These are phyloP conservation scores for Spizaetus ornatus DNA, from an alignment of 2,113 vertebrate species.

Conservation along the genomic window DNA sequence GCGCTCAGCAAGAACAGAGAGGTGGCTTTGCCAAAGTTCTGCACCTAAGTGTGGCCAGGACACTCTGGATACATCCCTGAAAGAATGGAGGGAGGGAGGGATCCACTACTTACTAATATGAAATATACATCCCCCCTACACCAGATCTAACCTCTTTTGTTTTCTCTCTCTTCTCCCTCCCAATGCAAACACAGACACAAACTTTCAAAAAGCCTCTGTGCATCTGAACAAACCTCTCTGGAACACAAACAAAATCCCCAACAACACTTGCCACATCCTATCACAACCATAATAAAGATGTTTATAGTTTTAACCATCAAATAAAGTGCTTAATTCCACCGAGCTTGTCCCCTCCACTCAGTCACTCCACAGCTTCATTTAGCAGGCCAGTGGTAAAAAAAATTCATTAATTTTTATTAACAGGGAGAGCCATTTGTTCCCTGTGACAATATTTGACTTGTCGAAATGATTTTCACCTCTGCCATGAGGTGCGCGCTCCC, in stretches of 20 bases:
- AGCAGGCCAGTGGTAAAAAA: constrained; percentile 76
- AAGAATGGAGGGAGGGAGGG: background rate
- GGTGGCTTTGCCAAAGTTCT: background rate
- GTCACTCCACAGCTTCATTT: constrained; percentile 76
- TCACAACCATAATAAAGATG: constrained; percentile 52
- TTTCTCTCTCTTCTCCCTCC: background rate
- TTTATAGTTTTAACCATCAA: constrained; percentile 63
- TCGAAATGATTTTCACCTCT: constrained; percentile 99
- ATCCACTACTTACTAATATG: background rate
- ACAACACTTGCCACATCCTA: background rate
- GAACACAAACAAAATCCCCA: background rate
- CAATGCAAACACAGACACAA: background rate
- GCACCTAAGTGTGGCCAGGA: background rate
- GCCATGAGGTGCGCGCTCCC: constrained; percentile 86
- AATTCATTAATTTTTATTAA: constrained; percentile 96
- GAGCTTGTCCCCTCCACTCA: constrained; percentile 37
- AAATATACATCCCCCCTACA: background rate
- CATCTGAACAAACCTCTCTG: background rate
- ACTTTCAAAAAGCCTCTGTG: background rate
- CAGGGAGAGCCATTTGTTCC: constrained; percentile 88
- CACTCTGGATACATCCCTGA: background rate
- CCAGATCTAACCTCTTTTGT: background rate
- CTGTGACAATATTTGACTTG: constrained; percentile 91
- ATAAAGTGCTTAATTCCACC: constrained; percentile 64
- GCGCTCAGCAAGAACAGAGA: background rate